Conservation (phyloP, 2,113 vertebrate genomes). For the Ceyx cyanopectus region DNA sequence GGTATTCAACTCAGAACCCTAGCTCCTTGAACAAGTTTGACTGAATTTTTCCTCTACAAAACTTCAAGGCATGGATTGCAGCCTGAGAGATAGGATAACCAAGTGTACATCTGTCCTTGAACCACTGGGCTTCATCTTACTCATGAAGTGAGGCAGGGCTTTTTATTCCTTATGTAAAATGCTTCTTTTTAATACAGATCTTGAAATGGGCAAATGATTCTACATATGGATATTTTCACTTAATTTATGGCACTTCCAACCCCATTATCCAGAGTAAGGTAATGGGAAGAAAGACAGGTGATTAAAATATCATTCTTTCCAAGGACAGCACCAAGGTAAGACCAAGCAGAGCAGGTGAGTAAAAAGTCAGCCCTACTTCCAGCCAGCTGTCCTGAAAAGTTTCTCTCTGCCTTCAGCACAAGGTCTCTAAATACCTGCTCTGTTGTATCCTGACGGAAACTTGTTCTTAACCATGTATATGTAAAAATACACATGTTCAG, state of each 20-base stretch:
- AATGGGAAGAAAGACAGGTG: neutral
- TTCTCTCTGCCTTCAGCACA: neutral
- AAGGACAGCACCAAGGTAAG: neutral
- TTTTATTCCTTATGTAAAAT: neutral
- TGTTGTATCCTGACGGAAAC: neutral
- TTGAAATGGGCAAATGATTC: neutral
- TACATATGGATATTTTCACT: neutral
- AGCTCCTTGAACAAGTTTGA: neutral
- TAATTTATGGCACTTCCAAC: neutral
- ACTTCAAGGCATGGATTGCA: neutral
- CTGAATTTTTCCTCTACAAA: neutral
- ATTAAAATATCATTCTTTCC: neutral
- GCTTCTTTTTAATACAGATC: neutral
- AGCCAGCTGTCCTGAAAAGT: neutral
- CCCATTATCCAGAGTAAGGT: neutral
- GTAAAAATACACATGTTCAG: neutral
- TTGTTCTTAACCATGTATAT: neutral
- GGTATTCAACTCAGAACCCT: neutral
- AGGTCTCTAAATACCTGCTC: neutral
- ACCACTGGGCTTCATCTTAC: neutral
- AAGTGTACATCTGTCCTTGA: neutral
- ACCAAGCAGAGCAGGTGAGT: neutral
- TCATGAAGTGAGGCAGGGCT: accelerated
- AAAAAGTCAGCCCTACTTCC: neutral
- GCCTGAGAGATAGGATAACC: neutral